phyloP scores from a whole-genome alignment of 2,797 vertebrate species.

The Arnoldichthys spilopterus region DNA sequence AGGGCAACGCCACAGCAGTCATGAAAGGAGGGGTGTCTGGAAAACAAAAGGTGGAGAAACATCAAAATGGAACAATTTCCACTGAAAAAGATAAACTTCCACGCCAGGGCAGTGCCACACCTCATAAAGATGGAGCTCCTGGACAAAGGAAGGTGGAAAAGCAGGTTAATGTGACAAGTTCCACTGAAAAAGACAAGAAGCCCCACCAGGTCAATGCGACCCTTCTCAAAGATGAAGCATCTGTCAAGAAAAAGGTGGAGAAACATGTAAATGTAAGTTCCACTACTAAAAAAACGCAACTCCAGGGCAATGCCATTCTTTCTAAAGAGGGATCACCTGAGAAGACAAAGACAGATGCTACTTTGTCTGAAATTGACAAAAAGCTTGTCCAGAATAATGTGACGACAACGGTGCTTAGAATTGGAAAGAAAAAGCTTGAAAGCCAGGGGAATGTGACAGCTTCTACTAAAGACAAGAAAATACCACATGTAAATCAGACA shows the following conservation, averaged over 20 bases:
- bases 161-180: neutral
- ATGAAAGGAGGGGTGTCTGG: neutral
- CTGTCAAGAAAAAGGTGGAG: constrained; percentile 21
- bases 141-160: neutral
- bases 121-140: neutral
- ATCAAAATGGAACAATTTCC: constrained; percentile 1
- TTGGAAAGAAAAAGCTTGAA: constrained; percentile 21
- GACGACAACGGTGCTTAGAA: constrained; percentile 2
- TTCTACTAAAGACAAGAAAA: constrained; percentile 13
- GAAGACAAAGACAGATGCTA: constrained; percentile 1
- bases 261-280: constrained; percentile 31
- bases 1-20: neutral
- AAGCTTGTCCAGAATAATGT: neutral
- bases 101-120: neutral
- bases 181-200: constrained; percentile 58
- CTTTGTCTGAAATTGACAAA: constrained; percentile 21
- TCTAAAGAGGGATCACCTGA: neutral
- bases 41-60: neutral
- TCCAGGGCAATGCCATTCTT: neutral
- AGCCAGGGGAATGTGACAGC: constrained; percentile 37
- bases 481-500: neutral
- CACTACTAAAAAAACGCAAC: constrained; percentile 41
- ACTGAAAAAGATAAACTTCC: neutral
- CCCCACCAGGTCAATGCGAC: constrained; percentile 17
- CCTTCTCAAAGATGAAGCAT: neutral